These are phyloP conservation scores for Drosophila sordidapex DNA, from an alignment of 2,888 invertebrate genomes.

Conservation along the genomic window DNA sequence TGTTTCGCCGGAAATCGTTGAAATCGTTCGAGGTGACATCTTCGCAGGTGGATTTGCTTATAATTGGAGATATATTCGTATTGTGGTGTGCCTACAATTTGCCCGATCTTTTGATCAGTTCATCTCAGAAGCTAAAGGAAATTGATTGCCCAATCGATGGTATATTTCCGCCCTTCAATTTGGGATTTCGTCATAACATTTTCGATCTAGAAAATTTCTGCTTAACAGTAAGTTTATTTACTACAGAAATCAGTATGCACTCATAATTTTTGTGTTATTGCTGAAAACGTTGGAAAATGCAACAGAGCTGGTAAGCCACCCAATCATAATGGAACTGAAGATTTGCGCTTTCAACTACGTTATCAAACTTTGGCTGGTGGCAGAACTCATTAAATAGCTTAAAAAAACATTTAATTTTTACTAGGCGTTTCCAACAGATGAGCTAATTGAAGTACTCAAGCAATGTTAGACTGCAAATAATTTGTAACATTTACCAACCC, in stretches of 20 bases:
- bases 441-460: constrained; percentile 40
- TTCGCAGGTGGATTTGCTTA: constrained; percentile 3
- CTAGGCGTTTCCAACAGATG: constrained; percentile 14
- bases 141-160: constrained; percentile 42
- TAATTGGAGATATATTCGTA: constrained; percentile 51
- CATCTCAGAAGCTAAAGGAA: constrained; percentile 22
- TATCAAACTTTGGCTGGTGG: constrained; percentile 48
- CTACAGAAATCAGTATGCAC: neutral
- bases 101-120: constrained; percentile 15
- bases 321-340: constrained; percentile 38
- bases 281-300: constrained; percentile 55
- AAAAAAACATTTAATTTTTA: neutral
- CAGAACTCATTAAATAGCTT: constrained; percentile 4
- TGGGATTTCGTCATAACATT: constrained; percentile 60
- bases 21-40: constrained; percentile 34
- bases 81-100: constrained; percentile 7
- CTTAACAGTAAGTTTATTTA: constrained; percentile 37
- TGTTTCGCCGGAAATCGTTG: constrained; percentile 53
- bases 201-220: constrained; percentile 48
- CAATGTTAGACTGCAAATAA: constrained; percentile 46
- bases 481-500: constrained; percentile 45
- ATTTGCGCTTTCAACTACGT: constrained; percentile 58
- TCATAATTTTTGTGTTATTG: neutral
- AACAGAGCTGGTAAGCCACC: constrained; percentile 4
- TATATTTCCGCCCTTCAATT: constrained; percentile 56